A percentile compares a stretch with the other conserved stretches of the same genome.
phyloP scores from a whole-genome alignment of 2,888 invertebrate genomes.

The Caenorhabditis zanzibari region DNA sequence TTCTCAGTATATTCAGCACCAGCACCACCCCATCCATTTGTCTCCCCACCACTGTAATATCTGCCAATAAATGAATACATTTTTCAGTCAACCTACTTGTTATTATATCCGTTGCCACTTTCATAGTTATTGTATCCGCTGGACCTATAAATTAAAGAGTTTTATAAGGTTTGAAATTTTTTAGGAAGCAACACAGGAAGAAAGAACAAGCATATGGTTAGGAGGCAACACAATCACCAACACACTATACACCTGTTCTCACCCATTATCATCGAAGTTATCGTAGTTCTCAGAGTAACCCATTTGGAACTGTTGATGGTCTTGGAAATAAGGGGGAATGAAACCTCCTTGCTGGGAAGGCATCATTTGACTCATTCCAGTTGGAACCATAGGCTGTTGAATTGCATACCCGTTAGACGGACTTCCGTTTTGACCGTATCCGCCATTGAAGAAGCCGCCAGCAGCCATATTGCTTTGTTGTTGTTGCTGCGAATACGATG shows the following conservation, averaged over 20 bases:
- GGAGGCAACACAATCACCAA: slow-evolving; percentile 54
- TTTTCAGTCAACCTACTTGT: slow-evolving; percentile 23
- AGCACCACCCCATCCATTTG: slow-evolving; percentile 42
- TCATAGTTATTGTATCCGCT: slow-evolving; percentile 45
- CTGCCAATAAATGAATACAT: slow-evolving; percentile 13
- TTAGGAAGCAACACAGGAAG: slow-evolving; percentile 33
- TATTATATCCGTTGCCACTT: slow-evolving; percentile 40
- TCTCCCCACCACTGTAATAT: slow-evolving; percentile 44
- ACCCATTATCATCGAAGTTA: slow-evolving; percentile 61
- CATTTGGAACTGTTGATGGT: slow-evolving; percentile 40
- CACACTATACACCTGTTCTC: slow-evolving; percentile 63
- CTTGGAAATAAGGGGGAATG: slow-evolving; percentile 41
- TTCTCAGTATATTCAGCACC: slow-evolving; percentile 35
- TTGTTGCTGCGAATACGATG: slow-evolving; percentile 42
- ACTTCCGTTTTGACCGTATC: slow-evolving; percentile 49
- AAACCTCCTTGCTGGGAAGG: slow-evolving; percentile 48
- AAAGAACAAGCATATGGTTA: slow-evolving; percentile 56
- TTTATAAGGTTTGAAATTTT: not conserved
- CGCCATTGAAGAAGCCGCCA: slow-evolving; percentile 25
- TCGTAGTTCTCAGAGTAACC: slow-evolving; percentile 38
- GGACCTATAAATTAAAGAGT: slow-evolving; percentile 18
- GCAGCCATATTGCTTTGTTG: slow-evolving; percentile 42
- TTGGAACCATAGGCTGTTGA: slow-evolving; percentile 46
- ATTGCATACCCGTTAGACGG: slow-evolving; percentile 62
- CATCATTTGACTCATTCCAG: slow-evolving; percentile 52